Evolutionary conservation across 2,888 invertebrate genomes (phyloP), one percentile per base, ranked within the genome.

Genomic region (Acronicta leporina): DNA sequence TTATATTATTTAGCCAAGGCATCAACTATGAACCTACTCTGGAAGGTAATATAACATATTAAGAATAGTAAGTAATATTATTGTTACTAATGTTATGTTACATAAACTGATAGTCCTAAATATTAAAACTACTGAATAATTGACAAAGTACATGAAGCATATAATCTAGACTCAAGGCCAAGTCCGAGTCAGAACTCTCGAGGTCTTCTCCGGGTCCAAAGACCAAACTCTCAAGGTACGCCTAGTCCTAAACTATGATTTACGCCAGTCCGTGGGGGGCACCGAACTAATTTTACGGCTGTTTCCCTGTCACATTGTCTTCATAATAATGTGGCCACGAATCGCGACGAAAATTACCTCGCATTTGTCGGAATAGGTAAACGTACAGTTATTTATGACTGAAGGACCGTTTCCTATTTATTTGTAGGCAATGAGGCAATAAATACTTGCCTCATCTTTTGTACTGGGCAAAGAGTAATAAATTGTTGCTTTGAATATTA

Each of bases 211-310:
- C 10, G 44, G 16, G 48, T 56, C 65, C 42, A 20, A 60, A 6
- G 33, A 33, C 33, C 30, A 27, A 60, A 63, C 62, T 68, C 48
- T 62, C 61, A 69, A 58, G 56, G 63, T 51, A 61, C 54, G 41
- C 2, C 9, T 43, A 43, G 59, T 46, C 50, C 40, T 53, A 61
- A 77, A 76, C 68, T 71, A 71, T 73, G 67, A 73, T 76, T 66
- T 63, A 79, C 65, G 47, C 33, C 51, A 53, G 53, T 66, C 68
- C 67, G 46, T 16, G 33, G 59, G n/a, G 76, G 79, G 50, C 60
- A 59, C 60, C 41, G 41, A 76, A 73, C 74, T 76, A 77, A 76
- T 77, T 79, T 69, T 62, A 66, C 68, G 62, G 45, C 33, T 60
- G 67, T 72, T 63, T 54, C 65, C 44, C 47, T 35, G 61, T 68